Percentiles rank a stretch among this genome's conserved stretches.
These are phyloP conservation scores for Arrhamphus sclerolepis DNA, from an alignment of 2,797 vertebrate genomes.

Conservation along the genomic window DNA sequence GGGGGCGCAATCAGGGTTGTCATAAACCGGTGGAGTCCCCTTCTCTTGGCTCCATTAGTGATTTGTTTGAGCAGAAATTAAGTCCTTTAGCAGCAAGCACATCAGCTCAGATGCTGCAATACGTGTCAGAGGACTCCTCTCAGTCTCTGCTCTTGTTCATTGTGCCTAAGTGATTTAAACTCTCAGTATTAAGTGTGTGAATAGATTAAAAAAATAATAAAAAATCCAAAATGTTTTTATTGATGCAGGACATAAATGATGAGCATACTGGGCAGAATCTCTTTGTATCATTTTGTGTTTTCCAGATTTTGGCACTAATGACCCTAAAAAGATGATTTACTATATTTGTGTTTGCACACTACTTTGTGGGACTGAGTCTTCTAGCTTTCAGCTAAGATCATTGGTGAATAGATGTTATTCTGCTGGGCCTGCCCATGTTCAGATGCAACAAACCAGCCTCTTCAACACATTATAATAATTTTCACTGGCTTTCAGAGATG, in stretches of 20 bases:
- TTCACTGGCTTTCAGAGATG: no score
- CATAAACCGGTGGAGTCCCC: slow-evolving; percentile 77
- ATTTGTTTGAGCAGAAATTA: slow-evolving; percentile 73
- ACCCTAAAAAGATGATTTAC: slow-evolving; percentile 19
- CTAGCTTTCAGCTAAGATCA: slow-evolving; percentile 19
- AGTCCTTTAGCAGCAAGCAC: slow-evolving; percentile 58
- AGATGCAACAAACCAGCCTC: slow-evolving; percentile 33
- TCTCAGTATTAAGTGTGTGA: slow-evolving; percentile 29
- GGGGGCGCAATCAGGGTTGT: slow-evolving; percentile 73
- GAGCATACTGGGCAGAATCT: slow-evolving; percentile 10
- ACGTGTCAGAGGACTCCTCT: slow-evolving; percentile 39
- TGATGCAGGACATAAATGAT: slow-evolving; percentile 24
- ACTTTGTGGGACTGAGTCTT: slow-evolving; percentile 43
- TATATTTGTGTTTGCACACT: slow-evolving; percentile 42
- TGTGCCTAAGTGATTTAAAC: slow-evolving; percentile 25
- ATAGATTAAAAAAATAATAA: slow-evolving; percentile 29
- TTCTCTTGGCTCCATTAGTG: slow-evolving; percentile 60
- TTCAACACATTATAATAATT: slow-evolving; percentile 48
- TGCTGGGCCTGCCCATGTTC: slow-evolving; percentile 37
- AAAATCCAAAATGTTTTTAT: slow-evolving; percentile 30
- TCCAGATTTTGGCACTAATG: slow-evolving; percentile 20
- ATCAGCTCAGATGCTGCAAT: slow-evolving; percentile 41
- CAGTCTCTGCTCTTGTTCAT: slow-evolving; percentile 21
- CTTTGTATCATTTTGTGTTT: no score
- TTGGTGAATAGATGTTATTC: slow-evolving; percentile 57